Evolutionary conservation across 2,113 vertebrate genomes (phyloP).

Genomic region (Melanostigma gelatinosum): DNA sequence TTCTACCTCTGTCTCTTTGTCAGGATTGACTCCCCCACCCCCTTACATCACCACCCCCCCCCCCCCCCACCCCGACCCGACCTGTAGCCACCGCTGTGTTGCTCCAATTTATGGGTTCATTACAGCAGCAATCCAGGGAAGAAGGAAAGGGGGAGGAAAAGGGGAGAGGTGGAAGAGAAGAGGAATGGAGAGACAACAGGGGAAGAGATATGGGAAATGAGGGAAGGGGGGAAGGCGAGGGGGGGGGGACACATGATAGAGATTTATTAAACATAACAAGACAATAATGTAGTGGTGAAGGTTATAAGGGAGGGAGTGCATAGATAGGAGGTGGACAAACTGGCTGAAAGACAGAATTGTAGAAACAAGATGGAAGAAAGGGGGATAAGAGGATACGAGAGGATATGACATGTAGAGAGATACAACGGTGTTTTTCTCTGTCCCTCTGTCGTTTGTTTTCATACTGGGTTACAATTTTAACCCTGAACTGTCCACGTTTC

Average conservation of each 20-base stretch:
- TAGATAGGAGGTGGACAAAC: slow-evolving; percentile 31
- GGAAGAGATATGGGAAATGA: slow-evolving; percentile 53
- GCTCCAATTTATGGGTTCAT: slow-evolving; percentile 86
- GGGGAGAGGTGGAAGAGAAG: slow-evolving; percentile 53
- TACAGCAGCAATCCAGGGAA: slow-evolving; percentile 79
- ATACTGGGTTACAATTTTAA: slow-evolving; percentile 3
- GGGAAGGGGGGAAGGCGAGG: neutral
- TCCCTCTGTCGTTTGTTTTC: slow-evolving; percentile 41
- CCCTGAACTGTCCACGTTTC: slow-evolving; percentile 8
- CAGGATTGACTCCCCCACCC: slow-evolving; percentile 24
- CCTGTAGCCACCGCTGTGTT: slow-evolving; percentile 85
- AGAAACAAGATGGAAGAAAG: slow-evolving; percentile 19
- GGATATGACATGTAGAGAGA: slow-evolving; percentile 20
- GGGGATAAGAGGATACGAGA: neutral
- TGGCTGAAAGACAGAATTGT: slow-evolving; percentile 15
- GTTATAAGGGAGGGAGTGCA: slow-evolving; percentile 30
- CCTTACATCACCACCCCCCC: slow-evolving; percentile 40
- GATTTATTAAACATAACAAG: slow-evolving; percentile 65
- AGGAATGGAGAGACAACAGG: slow-evolving; percentile 56
- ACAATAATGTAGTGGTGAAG: slow-evolving; percentile 48
- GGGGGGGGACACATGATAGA: slow-evolving; percentile 38
- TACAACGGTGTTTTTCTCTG: slow-evolving; percentile 39
- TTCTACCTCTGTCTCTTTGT: slow-evolving; percentile 51
- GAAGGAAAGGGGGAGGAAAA: slow-evolving; percentile 32
- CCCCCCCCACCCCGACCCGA: slow-evolving; percentile 40